These are phyloP conservation scores for Drosophila incognita DNA, from an alignment of 2,888 invertebrate genomes.

Conservation along the genomic window DNA sequence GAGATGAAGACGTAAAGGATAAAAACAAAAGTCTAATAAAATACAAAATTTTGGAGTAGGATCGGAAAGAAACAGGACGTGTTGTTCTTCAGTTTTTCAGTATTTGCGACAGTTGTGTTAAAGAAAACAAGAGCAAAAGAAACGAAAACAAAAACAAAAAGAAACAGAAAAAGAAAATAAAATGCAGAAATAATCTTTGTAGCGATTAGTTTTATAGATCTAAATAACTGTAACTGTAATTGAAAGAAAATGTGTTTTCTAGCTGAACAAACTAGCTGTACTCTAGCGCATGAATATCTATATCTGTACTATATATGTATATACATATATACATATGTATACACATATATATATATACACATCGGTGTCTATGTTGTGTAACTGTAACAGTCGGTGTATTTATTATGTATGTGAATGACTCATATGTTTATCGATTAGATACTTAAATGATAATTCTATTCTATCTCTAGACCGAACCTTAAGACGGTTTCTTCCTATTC, in stretches of 20 bases:
- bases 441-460: slow-evolving; percentile 24
- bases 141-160: slow-evolving; percentile 17
- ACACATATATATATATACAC: slow-evolving; percentile 19
- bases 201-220: slow-evolving; percentile 53
- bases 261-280: slow-evolving; percentile 76
- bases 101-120: slow-evolving; percentile 66
- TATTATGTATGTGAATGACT: slow-evolving; percentile 45
- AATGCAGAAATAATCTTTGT: slow-evolving; percentile 56
- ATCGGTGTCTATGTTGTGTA: slow-evolving; percentile 52
- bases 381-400: slow-evolving; percentile 59
- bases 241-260: slow-evolving; percentile 50
- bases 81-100: slow-evolving; percentile 57
- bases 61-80: slow-evolving; percentile 24
- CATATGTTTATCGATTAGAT: slow-evolving; percentile 31
- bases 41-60: not conserved
- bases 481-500: slow-evolving; percentile 74
- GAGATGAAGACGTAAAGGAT: slow-evolving; percentile 73
- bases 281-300: slow-evolving; percentile 39
- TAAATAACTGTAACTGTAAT: slow-evolving; percentile 46
- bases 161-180: slow-evolving; percentile 27
- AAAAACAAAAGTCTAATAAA: slow-evolving; percentile 1
- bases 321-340: slow-evolving; percentile 28
- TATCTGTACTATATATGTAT: slow-evolving; percentile 29
- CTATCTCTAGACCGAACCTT: slow-evolving; percentile 49
- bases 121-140: slow-evolving; percentile 24